Conservation (phyloP, 2,113 vertebrate species). For the Nycticryphes semicollaris region DNA sequence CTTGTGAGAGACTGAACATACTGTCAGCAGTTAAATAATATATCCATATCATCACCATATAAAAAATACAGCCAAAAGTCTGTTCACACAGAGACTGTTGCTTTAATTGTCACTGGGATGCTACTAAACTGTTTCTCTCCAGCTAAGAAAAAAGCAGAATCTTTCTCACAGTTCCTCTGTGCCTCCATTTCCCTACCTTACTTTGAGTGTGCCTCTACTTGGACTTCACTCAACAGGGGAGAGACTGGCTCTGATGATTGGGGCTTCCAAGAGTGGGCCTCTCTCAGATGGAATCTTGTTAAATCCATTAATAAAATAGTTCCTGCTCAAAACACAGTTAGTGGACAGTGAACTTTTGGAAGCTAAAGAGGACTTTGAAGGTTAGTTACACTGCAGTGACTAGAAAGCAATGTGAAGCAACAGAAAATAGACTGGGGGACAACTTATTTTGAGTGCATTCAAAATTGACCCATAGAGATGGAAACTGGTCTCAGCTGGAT, state of each 20-base stretch:
- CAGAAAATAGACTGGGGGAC: background rate
- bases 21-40: constrained; percentile 37
- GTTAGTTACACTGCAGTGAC: background rate
- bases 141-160: background rate
- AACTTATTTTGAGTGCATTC: background rate
- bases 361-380: background rate
- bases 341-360: background rate
- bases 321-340: background rate
- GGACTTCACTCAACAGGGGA: background rate
- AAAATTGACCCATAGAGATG: background rate
- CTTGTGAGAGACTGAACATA: background rate
- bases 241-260: background rate
- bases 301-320: background rate
- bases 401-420: background rate
- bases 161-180: background rate
- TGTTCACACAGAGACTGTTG: background rate
- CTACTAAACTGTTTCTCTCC: background rate
- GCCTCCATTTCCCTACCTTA: background rate
- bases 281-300: background rate
- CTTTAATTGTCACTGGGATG: background rate
- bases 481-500: background rate
- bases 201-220: background rate
- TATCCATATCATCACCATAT: constrained; percentile 9
- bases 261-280: background rate
- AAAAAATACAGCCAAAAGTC: constrained; percentile 23